Evolutionary conservation across 1,140 invertebrate species (phyloP).

Genomic region (Spodoptera frugiperda): DNA sequence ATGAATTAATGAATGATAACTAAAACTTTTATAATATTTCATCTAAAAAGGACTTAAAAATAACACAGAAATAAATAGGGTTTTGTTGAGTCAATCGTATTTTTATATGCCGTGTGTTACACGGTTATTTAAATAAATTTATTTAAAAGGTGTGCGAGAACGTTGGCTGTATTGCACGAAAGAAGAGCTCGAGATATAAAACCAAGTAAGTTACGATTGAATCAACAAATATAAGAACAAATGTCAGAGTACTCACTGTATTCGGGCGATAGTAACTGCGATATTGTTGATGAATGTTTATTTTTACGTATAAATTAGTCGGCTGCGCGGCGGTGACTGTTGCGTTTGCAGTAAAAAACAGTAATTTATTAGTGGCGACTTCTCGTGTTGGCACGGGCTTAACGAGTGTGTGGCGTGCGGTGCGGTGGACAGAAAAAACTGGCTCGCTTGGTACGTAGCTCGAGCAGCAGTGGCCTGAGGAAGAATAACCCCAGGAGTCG

Average conservation of each 20-base stretch:
- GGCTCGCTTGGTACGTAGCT: slow-evolving; percentile 82
- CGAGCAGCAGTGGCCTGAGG: slow-evolving; percentile 85
- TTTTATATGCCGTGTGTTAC: slow-evolving; percentile 8
- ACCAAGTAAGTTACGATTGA: slow-evolving; percentile 73
- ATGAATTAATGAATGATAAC: slow-evolving; percentile 50
- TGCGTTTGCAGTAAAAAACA: slow-evolving; percentile 82
- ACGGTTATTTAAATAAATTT: background rate
- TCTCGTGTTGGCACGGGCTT: slow-evolving; percentile 84
- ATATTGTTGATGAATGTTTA: slow-evolving; percentile 83
- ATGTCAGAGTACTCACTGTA: slow-evolving; percentile 80
- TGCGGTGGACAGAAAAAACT: slow-evolving; percentile 82
- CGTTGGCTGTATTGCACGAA: background rate
- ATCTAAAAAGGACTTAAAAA: slow-evolving; percentile 37
- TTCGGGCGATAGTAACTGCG: slow-evolving; percentile 78
- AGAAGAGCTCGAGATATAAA: slow-evolving; percentile 28
- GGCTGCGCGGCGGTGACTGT: slow-evolving; percentile 81
- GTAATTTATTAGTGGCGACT: slow-evolving; percentile 85
- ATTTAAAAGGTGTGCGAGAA: background rate
- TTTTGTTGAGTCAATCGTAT: slow-evolving; percentile 35
- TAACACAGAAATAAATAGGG: slow-evolving; percentile 41
- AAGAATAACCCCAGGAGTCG: slow-evolving; percentile 87
- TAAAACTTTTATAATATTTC: slow-evolving; percentile 44
- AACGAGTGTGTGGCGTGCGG: slow-evolving; percentile 82
- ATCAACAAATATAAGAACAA: slow-evolving; percentile 67
- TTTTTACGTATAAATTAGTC: slow-evolving; percentile 85